Conservation (phyloP, 2,113 vertebrate genomes). For the Trogon melanurus region DNA sequence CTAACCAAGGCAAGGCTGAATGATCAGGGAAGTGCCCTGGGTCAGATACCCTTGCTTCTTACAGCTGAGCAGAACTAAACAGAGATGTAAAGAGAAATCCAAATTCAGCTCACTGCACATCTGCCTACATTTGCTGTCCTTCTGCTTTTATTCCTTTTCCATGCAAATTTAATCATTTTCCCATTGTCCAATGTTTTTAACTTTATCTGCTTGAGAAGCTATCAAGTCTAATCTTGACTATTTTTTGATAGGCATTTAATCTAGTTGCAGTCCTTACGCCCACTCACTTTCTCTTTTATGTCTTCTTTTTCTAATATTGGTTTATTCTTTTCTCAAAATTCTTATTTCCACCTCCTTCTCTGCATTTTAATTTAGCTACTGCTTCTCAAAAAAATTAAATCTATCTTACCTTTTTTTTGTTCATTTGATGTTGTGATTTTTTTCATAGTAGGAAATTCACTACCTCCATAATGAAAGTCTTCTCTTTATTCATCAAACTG, state of each 20-base stretch:
- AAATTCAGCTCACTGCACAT: not conserved
- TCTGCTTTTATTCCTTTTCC: not conserved
- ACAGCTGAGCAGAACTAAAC: not conserved
- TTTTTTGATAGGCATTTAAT: not conserved
- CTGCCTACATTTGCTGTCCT: not conserved
- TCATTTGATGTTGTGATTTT: not conserved
- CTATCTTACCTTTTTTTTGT: not conserved
- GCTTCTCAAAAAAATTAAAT: not conserved
- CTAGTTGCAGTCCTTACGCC: not conserved
- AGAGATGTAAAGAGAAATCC: not conserved
- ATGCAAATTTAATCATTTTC: not conserved
- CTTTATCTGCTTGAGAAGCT: not conserved
- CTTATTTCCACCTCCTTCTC: not conserved
- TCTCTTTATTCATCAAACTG: not conserved
- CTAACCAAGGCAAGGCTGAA: not conserved
- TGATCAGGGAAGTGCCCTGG: not conserved
- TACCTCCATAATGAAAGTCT: not conserved
- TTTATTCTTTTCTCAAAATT: not conserved
- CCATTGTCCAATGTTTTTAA: not conserved
- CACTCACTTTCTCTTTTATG: not conserved
- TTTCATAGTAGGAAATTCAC: not conserved
- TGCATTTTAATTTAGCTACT: not conserved
- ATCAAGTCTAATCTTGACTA: not conserved
- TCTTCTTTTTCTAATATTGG: not conserved
- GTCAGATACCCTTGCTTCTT: not conserved